Percentiles rank a stretch among this genome's conserved stretches.
phyloP scores from a whole-genome alignment of 1,140 invertebrate genomes.

The Drosophila ogumai region DNA sequence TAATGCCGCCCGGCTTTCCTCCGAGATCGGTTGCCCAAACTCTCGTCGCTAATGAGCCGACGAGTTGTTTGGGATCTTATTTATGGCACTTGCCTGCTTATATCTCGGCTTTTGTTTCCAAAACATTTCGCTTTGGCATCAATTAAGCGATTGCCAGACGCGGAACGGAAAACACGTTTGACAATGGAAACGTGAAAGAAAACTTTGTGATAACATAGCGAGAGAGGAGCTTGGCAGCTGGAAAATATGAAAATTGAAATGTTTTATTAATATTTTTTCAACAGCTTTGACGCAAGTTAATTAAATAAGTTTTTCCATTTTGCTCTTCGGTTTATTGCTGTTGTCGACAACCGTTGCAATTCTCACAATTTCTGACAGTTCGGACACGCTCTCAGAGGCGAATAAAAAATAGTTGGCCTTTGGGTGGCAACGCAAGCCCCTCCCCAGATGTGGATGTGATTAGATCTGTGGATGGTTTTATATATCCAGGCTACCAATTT shows the following conservation, averaged over 20 bases:
- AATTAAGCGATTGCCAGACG: constrained; percentile 56
- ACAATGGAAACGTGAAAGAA: constrained; percentile 13
- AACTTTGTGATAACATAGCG: constrained; percentile 3
- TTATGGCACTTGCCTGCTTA: constrained; percentile 57
- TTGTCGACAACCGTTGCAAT: constrained; percentile 41
- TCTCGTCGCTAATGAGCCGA: constrained; percentile 63
- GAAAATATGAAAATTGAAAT: constrained; percentile 75
- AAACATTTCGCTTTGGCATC: constrained; percentile 73
- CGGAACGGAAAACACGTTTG: constrained; percentile 56
- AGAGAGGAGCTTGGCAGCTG: constrained; percentile 31
- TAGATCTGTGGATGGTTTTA: constrained; percentile 18
- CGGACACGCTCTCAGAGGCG: constrained; percentile 46
- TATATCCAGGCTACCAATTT: constrained; percentile 39
- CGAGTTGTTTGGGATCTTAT: constrained; percentile 55
- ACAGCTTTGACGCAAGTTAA: constrained; percentile 75
- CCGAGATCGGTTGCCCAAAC: neutral
- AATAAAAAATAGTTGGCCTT: constrained; percentile 44
- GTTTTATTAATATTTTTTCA: constrained; percentile 79
- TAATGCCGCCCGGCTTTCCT: constrained; percentile 18
- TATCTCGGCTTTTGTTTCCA: constrained; percentile 75
- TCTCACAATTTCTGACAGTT: constrained; percentile 57
- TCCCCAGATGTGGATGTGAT: constrained; percentile 30
- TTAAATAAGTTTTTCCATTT: constrained; percentile 56
- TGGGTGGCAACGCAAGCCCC: constrained; percentile 29
- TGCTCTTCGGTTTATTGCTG: constrained; percentile 11